phyloP scores from a whole-genome alignment of 2,113 vertebrate genomes.

The Nothocercus nigrocapillus region DNA sequence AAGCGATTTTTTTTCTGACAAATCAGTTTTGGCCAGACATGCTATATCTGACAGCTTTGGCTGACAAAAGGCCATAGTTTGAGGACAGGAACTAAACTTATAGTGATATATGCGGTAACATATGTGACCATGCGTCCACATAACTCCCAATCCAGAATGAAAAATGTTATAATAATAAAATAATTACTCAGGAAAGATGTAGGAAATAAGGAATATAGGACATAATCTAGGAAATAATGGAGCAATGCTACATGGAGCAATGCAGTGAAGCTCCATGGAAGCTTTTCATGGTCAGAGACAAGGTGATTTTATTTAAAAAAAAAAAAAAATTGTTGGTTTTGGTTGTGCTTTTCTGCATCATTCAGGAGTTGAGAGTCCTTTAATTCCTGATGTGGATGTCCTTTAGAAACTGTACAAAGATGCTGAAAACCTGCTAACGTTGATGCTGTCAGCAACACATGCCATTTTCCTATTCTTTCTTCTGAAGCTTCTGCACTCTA shows the following conservation, averaged over 20 bases:
- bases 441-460: not conserved
- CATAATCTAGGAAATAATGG: not conserved
- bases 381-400: not conserved
- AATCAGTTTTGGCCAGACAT: not conserved
- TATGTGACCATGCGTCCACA: not conserved
- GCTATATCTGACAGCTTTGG: not conserved
- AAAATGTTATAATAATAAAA: not conserved
- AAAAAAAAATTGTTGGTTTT: not conserved
- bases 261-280: not conserved
- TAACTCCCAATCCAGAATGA: not conserved
- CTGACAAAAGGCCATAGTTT: not conserved
- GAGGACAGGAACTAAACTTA: not conserved
- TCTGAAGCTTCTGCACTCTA: not conserved
- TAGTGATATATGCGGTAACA: not conserved
- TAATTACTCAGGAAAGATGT: not conserved
- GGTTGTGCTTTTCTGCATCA: not conserved
- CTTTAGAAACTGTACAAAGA: not conserved
- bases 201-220: not conserved
- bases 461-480: not conserved
- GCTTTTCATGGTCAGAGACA: not conserved
- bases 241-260: too few relatives aligned
- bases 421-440: not conserved
- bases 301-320: not conserved
- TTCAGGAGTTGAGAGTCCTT: not conserved
- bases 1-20: not conserved